phyloP scores from a whole-genome alignment of 1,140 invertebrate genomes.

The Chrysoperla carnea region DNA sequence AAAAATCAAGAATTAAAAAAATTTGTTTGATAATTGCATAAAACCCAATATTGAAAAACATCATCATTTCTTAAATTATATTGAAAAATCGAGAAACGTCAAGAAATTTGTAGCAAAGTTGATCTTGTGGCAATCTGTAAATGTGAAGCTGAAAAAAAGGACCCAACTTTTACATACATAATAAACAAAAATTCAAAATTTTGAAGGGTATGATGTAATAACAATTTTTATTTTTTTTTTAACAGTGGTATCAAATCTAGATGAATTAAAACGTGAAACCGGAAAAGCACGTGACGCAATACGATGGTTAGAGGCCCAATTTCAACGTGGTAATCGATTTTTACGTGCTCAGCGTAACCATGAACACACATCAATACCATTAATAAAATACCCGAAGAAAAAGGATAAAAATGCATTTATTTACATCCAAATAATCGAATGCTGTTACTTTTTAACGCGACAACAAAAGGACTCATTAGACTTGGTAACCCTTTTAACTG shows the following conservation, averaged over 20 bases:
- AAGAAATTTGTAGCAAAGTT: no score
- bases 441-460: slow-evolving; percentile 45
- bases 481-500: slow-evolving; percentile 39
- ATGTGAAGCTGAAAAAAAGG: no score
- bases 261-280: slow-evolving; percentile 64
- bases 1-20: no score
- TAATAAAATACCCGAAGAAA: slow-evolving; percentile 53
- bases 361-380: slow-evolving; percentile 51
- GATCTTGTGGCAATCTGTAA: no score
- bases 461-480: slow-evolving; percentile 32
- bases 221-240: slow-evolving; percentile 12
- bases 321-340: slow-evolving; percentile 67
- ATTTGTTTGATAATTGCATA: no score
- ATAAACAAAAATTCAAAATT: no score
- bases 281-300: slow-evolving; percentile 70
- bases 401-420: slow-evolving; percentile 49
- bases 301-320: slow-evolving; percentile 75
- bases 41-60: no score
- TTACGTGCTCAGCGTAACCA: slow-evolving; percentile 61
- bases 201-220: no score
- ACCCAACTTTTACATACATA: no score
- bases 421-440: slow-evolving; percentile 50
- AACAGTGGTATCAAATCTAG: slow-evolving; percentile 70
- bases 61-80: no score
- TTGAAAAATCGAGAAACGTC: no score